Base-by-base conservation (phyloP, 2,888 invertebrate species). In the Mythimna loreyi region DNA sequence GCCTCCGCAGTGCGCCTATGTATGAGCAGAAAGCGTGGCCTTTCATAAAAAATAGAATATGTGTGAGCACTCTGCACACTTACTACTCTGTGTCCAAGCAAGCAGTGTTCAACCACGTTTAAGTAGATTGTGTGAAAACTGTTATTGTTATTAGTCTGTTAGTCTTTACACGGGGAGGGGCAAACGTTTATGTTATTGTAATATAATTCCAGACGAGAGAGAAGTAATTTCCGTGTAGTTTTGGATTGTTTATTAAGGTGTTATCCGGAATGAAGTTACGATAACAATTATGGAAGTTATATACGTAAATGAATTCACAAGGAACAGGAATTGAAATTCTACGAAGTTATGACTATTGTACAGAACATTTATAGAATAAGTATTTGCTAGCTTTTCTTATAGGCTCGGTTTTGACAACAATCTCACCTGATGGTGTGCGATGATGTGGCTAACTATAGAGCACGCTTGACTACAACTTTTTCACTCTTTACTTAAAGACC, bases 91-190 rank as follows among this genome's bases (percentile, higher is more conserved):
- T 61, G 67, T 47, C 21, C 21, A 47, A 23, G 6, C 50, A 40
- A 30, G 63, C 33, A 21, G 16, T 25, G 40, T 57, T 3, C 16
- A 1, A 25, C 19, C n/a, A 45, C 30, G 11, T 55, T 45, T 67
- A 59, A 67, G 61, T 67, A 47, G 58, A 80, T 62, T 80, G 55
- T 52, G 40, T 56, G 68, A 13, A 75, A 67, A 80, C 40, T 40
- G 50, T 67, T 59, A 75, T 33, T 61, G 50, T 62, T 75, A 80
- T 80, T 55, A 60, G 55, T 60, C 23, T 60, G 40, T 25, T 62
- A 60, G 53, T 65, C 49, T 8, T 49, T 25, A 40, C 3, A 40
- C 16, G 19, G 16, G 16, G 16, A 5, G 40, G 36, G 50, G 11
- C 21, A 1, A 36, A 23, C 9, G 50, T 19, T 56, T 59, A 61